These are phyloP conservation scores for Ptychochromis oligacanthus DNA, from an alignment of 2,113 vertebrate genomes.

Conservation along the genomic window DNA sequence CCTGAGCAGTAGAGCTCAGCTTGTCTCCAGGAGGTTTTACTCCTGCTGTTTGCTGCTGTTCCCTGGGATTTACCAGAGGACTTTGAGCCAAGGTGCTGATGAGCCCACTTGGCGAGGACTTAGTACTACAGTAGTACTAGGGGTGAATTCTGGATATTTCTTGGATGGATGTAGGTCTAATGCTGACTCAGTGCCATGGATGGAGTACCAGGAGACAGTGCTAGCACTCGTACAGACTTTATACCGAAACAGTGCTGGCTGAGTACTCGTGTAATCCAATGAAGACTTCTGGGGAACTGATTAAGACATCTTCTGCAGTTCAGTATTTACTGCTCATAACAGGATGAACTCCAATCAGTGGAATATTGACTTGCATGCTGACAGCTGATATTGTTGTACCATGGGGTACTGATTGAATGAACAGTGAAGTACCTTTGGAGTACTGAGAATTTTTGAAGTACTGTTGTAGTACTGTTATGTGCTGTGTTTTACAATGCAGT, in stretches of 20 bases:
- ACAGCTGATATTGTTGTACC: conserved; percentile 73
- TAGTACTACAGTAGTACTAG: conserved; percentile 63
- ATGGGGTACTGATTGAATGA: conserved; percentile 72
- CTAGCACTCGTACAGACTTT: conserved; percentile 32
- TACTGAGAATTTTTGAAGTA: conserved; percentile 73
- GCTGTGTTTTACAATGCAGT: conserved; percentile 70
- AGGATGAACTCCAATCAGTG: conserved; percentile 52
- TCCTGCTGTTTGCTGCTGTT: conserved; percentile 97
- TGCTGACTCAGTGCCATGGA: conserved; percentile 49
- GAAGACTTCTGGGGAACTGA: conserved; percentile 32
- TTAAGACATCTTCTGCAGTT: conserved; percentile 19
- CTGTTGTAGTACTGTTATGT: conserved; percentile 73
- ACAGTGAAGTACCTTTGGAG: conserved; percentile 74
- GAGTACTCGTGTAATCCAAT: conserved; percentile 14
- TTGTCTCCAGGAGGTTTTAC: conserved; percentile 90
- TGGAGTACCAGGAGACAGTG: conserved; percentile 35
- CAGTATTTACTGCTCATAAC: conserved; percentile 34
- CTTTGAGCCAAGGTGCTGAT: conserved; percentile 68
- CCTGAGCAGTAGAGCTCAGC: conserved; percentile 84
- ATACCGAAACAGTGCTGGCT: conserved; percentile 53
- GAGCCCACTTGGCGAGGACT: conserved; percentile 53
- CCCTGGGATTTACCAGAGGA: conserved; percentile 79
- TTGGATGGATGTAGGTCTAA: conserved; percentile 48
- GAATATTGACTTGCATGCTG: conserved; percentile 65
- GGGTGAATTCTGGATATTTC: conserved; percentile 52